A percentile compares a stretch with the other conserved stretches of the same genome.
Conservation (phyloP, 2,113 vertebrate genomes). For the Salvator merianae region DNA sequence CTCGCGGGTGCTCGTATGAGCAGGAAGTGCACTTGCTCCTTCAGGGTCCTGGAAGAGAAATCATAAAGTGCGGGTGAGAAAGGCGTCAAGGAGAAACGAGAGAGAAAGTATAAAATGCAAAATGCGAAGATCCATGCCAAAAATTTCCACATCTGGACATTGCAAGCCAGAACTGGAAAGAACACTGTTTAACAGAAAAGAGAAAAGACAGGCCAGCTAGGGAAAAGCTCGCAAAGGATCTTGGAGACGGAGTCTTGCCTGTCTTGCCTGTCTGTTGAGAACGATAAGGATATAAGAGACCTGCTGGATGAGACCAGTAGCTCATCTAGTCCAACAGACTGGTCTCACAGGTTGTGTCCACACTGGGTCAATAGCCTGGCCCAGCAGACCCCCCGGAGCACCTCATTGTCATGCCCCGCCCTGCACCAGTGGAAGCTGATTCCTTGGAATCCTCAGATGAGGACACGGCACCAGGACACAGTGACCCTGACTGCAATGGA, state of each 20-base stretch:
- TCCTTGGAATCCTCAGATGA: no score
- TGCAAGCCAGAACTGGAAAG: not conserved
- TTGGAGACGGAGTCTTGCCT: not conserved
- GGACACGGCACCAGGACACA: no score
- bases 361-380: no score
- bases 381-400: no score
- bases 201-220: not conserved
- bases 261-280: no score
- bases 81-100: not conserved
- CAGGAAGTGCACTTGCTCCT: constrained; percentile 43
- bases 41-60: constrained; percentile 71
- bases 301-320: no score
- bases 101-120: not conserved
- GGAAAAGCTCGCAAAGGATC: not conserved
- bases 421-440: no score
- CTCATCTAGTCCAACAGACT: no score
- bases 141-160: not conserved
- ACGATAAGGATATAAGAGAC: no score
- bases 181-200: not conserved
- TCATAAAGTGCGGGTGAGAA: constrained; percentile 26
- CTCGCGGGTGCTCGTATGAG: constrained; percentile 43
- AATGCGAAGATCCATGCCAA: not conserved
- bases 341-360: no score
- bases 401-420: no score
- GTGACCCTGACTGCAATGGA: no score